Evolutionary conservation across 1,140 invertebrate species (phyloP), one percentile per base, ranked within the genome.

Genomic region (Potamilus streckersoni): DNA sequence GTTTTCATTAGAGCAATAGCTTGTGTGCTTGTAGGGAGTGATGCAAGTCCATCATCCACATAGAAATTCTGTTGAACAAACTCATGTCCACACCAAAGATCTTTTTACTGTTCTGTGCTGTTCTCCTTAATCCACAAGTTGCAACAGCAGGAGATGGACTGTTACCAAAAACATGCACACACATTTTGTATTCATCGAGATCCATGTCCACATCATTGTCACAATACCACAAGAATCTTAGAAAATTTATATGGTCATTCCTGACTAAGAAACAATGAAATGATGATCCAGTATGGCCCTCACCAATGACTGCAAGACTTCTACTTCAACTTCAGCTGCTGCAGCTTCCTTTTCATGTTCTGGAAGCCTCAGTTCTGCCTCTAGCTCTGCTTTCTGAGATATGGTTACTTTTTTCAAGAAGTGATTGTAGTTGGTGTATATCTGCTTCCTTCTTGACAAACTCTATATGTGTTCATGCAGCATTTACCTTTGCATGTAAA

Each of bases 111-210:
- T 31, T 31, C 27, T 31, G 27, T 31, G 27, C 78, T 59, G 67
- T 49, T 62, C 70, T 71, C 23, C 64, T 55, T 5, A 79, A 55
- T 3, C 69, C 78, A 64, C 63, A 80, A 16, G 73, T 79, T 20
- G 80, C 78, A 23, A 76, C 38, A 17, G 63, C 74, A n/a, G 80
- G 80, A 13, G 73, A 73, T 14, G 69, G 58, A 23, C 49, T 79
- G 49, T 69, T 71, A 14, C 80, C 80, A 73, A 81, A 81, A 2
- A 80, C 67, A 73, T 80, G 78, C 15, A 73, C 74, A 23, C 58
- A 62, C 80, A 81, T 81, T 13, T 74, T 17, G 57, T 73, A 81
- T 27, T 79, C 78, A 59, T 73, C 56, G 11, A 63, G 16, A 15
- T 20, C 16, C 13, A 3, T 38, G 12, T 66, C 15, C 12, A 20